Conservation (phyloP, 92 coral and sea anemone species). For the Galaxea fascicularis region DNA sequence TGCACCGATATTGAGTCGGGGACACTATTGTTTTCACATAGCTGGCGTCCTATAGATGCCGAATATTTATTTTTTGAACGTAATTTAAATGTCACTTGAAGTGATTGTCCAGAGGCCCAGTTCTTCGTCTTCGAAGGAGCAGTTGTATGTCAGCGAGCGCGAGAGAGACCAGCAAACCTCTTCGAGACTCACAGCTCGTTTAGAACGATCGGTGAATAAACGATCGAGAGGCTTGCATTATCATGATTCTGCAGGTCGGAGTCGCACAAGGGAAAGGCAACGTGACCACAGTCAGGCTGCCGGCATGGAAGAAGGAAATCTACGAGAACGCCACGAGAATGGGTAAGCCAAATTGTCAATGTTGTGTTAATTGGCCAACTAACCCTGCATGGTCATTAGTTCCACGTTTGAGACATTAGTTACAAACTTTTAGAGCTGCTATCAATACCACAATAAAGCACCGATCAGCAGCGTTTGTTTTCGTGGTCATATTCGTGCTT, state of each 20-base stretch:
- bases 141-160: constrained; percentile 76
- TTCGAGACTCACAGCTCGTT: constrained; percentile 90
- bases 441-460: neutral
- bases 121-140: constrained; percentile 76
- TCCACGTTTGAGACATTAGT: too few species aligned
- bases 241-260: constrained; percentile 67
- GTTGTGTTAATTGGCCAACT: neutral
- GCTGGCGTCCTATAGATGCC: constrained; percentile 52
- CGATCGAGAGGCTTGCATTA: constrained; percentile 86
- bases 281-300: constrained; percentile 38
- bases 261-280: constrained; percentile 50
- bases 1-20: constrained; percentile 21
- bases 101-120: constrained; percentile 71
- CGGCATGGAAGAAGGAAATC: constrained; percentile 55
- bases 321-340: constrained; percentile 23
- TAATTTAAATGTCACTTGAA: constrained; percentile 81
- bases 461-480: neutral
- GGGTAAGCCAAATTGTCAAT: constrained; percentile 9
- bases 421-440: neutral
- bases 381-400: neutral
- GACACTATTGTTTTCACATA: constrained; percentile 27
- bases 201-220: constrained; percentile 95
- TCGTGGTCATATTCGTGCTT: neutral
- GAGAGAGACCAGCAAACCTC: constrained; percentile 86
- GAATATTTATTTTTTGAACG: constrained; percentile 35